Evolutionary conservation across 2,113 vertebrate genomes (phyloP).

Genomic region (Poecilia latipinna): DNA sequence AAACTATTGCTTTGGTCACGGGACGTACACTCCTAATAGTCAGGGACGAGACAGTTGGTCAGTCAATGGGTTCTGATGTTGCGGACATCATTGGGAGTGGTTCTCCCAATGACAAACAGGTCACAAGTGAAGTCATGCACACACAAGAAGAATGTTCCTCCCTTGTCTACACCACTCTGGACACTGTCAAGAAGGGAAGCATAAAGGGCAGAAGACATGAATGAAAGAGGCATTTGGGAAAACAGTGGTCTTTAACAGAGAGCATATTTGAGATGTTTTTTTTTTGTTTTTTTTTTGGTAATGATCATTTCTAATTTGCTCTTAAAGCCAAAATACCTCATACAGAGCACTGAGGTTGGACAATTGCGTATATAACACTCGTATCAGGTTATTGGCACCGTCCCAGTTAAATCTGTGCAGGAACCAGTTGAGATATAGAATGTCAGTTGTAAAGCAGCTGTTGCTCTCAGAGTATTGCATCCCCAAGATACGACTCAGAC

Average conservation of each 20-base stretch:
- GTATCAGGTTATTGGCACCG: constrained; percentile 6
- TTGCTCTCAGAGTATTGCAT: constrained; percentile 22
- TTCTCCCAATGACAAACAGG: constrained; percentile 40
- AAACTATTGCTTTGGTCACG: constrained; percentile 42
- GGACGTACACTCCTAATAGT: constrained; percentile 39
- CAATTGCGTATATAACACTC: neutral
- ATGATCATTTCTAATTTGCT: neutral
- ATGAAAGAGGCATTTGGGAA: constrained; percentile 29
- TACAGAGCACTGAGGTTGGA: neutral
- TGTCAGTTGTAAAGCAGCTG: constrained; percentile 47
- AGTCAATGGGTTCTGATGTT: constrained; percentile 38
- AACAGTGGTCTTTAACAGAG: constrained; percentile 17
- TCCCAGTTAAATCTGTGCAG: constrained; percentile 24
- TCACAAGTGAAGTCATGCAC: constrained; percentile 48
- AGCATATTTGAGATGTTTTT: constrained; percentile 4
- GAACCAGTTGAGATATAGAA: neutral
- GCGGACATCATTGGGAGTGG: constrained; percentile 59
- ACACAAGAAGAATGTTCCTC: constrained; percentile 39
- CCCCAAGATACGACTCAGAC: constrained; percentile 17
- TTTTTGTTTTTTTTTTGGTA: neutral
- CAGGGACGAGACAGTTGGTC: constrained; percentile 45
- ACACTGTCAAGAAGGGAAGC: constrained; percentile 52
- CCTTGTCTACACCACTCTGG: constrained; percentile 59
- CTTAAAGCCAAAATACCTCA: constrained; percentile 4
- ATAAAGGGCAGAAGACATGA: constrained; percentile 37